Base-by-base conservation (phyloP, 2,888 invertebrate genomes). In the Drosophila meridionalis region DNA sequence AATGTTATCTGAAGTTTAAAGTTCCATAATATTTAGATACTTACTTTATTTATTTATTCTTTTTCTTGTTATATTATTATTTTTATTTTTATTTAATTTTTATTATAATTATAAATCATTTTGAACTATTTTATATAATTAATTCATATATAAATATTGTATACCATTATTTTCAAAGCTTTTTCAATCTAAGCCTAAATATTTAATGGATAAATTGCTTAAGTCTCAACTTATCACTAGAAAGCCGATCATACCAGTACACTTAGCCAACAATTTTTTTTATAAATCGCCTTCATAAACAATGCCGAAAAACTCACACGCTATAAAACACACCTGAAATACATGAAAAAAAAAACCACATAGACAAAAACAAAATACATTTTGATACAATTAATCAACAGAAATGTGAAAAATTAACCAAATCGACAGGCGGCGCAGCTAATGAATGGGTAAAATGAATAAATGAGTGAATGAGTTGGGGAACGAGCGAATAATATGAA, bases 391-490 rank as follows among this genome's bases (percentile, higher is more conserved):
- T 86, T 81, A 89, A 86, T 86, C 86, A 90, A 50, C 75, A 71
- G 52, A 76, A 83, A 87, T 84, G 79, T 83, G 77, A 90, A 78
- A 90, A 81, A 86, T 86, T 73, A 72, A 69, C 59, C 36, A 68
- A 75, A 73, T 71, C 68, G 80, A 71, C 83, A 75, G 76, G 66
- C 83, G 55, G 71, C 70, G 55, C 58, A 42, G 79, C 64, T 76
- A 84, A 81, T 84, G 82, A 84, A 86, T 86, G 71, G 69, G 20
- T 38, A 55, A 57, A 89, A 89, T 86, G 69, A 71, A 32, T 28
- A 55, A 53, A 32, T 14, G 43, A 56, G 38, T n/a, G 64, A 53
- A 74, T 60, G 42, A 58, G 68, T 42, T 36, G 14, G 34, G 14
- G 59, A 53, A 64, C 53, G 43, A 56, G 73, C 65, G 65, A 68